Conservation (phyloP, 2,888 invertebrate genomes). For the Barypeithes pellucidus region DNA sequence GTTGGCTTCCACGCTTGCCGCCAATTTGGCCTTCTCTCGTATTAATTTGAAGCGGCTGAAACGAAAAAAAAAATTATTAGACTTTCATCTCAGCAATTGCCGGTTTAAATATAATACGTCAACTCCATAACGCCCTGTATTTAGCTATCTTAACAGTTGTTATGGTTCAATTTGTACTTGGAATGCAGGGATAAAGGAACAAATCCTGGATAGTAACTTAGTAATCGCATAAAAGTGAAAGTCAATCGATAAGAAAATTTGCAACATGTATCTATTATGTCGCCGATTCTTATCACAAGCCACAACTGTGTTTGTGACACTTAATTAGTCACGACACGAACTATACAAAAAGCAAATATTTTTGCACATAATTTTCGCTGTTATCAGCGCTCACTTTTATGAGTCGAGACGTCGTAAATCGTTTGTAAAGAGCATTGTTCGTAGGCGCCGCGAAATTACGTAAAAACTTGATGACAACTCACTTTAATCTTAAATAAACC, state of each 20-base stretch:
- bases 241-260: too few species aligned
- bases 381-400: constrained; percentile 9
- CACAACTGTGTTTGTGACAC: too few species aligned
- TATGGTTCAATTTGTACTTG: too few species aligned
- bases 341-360: constrained; percentile 6
- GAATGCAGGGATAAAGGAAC: too few species aligned
- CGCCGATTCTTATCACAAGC: too few species aligned
- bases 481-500: constrained; percentile 7
- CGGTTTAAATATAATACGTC: too few species aligned
- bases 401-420: constrained; percentile 10
- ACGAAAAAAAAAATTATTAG: constrained; percentile 61
- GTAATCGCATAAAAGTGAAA: too few species aligned
- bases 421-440: constrained; percentile 7
- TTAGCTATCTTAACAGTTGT: too few species aligned
- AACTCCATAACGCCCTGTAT: too few species aligned
- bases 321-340: background rate
- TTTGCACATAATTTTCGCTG: background rate
- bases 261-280: too few species aligned
- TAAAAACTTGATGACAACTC: constrained; percentile 11
- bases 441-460: constrained; percentile 15
- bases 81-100: too few species aligned
- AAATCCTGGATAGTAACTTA: too few species aligned
- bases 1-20: constrained; percentile 60
- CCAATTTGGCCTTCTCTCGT: constrained; percentile 20
- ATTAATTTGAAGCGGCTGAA: constrained; percentile 68